phyloP scores from a whole-genome alignment of 1,140 invertebrate species.

The Drosophila repleta region DNA sequence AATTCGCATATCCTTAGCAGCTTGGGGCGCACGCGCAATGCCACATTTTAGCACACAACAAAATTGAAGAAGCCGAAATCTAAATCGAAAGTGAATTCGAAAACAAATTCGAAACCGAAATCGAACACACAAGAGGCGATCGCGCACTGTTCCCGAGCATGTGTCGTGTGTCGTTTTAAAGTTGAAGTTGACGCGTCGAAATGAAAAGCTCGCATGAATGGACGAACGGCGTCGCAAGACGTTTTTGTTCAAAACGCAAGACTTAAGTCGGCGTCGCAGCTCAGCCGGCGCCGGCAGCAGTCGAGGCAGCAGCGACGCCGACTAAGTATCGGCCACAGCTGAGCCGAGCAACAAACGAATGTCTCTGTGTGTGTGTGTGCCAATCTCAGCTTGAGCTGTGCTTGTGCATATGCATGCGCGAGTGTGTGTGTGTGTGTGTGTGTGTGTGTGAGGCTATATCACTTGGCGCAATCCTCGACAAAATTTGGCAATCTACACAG shows the following conservation, averaged over 20 bases:
- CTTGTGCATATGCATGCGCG: background rate
- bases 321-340: constrained; percentile 59
- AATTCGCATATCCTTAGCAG: constrained; percentile 13
- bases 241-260: constrained; percentile 81
- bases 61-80: constrained; percentile 7
- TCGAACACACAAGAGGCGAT: constrained; percentile 45
- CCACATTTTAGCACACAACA: constrained; percentile 17
- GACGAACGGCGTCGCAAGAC: constrained; percentile 79
- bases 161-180: constrained; percentile 65
- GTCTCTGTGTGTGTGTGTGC: constrained; percentile 32
- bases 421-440: constrained; percentile 3
- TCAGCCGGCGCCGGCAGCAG: constrained; percentile 37
- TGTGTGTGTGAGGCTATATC: constrained; percentile 28
- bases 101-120: constrained; percentile 11
- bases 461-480: constrained; percentile 45
- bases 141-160: constrained; percentile 67
- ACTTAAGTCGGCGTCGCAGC: constrained; percentile 51
- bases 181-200: constrained; percentile 82
- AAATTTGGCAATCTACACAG: constrained; percentile 37
- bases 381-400: constrained; percentile 31
- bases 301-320: constrained; percentile 49
- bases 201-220: constrained; percentile 84
- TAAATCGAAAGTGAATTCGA: constrained; percentile 12
- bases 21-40: constrained; percentile 6
- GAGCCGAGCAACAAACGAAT: constrained; percentile 51